Base-by-base conservation (phyloP, 2,888 invertebrate species). In the Alloscopus bannaensis region DNA sequence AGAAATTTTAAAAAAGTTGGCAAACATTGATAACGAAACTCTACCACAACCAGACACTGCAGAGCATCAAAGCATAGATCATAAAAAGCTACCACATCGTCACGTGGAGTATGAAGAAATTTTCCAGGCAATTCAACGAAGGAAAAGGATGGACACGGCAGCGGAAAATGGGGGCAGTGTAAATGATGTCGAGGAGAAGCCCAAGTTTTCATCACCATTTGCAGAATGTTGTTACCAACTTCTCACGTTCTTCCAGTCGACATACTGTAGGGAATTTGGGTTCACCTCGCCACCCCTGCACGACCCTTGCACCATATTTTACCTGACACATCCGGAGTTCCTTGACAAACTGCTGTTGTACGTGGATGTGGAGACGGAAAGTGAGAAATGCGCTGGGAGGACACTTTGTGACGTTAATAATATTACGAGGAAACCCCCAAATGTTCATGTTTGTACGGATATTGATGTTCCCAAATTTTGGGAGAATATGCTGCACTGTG, bases 211-310 rank as follows among this genome's bases (percentile, higher is more conserved):
- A 13, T 71, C 83, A 22, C 13, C 31, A n/a, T 81, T 81, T 50
- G 71, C 83, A 1, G 55, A 64, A 26, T 81, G 80, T 45, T 83
- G 78, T 28, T 24, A 52, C 26, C 45, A 83, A 20, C 71, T 83
- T 0, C 69, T 83, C 3, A 71, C 81, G 20, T 83, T 83, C 28
- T 83, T 83, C 55, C 40, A 66, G 59, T 36, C 70, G 1, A 71
- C 81, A 2, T 83, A 83, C 36, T 57, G 55, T 20, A 64, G 62
- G 3, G 65, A 72, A 20, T 83, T 83, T 50, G 81, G 81, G 2
- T 83, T 83, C 31, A 24, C 55, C 11, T 81, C 78, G 22, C 83
- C 83, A 11, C 83, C 83, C 24, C 68, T 83, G 11, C 83, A 83
- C 64, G 83, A 83, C 36, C 81, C 81, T 3, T 81, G 75, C 29